These are phyloP conservation scores for Hyles vespertilio DNA, from an alignment of 1,140 invertebrate genomes.

Conservation along the genomic window DNA sequence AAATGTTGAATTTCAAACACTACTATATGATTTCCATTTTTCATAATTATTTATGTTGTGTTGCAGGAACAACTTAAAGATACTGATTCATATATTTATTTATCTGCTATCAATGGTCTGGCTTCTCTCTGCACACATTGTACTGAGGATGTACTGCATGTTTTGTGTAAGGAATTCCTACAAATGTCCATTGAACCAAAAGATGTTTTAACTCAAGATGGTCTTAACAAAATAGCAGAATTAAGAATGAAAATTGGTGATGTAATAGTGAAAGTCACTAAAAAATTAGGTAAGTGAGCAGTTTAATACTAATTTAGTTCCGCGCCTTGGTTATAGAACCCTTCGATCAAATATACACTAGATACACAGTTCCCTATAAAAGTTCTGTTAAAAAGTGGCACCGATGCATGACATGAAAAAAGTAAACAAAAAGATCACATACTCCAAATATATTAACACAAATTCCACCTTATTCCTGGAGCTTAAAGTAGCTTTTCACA, in stretches of 20 bases:
- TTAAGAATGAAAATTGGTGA: constrained; percentile 89
- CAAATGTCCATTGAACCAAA: constrained; percentile 66
- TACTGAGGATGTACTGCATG: constrained; percentile 82
- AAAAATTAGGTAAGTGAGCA: constrained; percentile 79
- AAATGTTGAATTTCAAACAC: no score
- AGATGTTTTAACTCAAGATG: constrained; percentile 45
- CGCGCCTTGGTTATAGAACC: no score
- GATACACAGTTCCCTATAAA: no score
- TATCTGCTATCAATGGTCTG: constrained; percentile 86
- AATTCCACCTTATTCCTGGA: no score
- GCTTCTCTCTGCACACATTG: constrained; percentile 79
- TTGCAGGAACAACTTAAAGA: constrained; percentile 85
- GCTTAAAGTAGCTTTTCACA: no score
- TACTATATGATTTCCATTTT: background rate
- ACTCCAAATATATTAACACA: no score
- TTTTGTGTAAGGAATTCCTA: constrained; percentile 81
- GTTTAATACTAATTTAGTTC: no score
- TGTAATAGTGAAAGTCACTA: constrained; percentile 84
- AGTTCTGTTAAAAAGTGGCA: no score
- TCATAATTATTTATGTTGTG: constrained; percentile 7
- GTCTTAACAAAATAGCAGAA: constrained; percentile 75
- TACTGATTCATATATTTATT: constrained; percentile 89
- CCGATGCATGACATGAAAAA: no score
- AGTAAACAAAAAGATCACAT: no score
- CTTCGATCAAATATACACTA: no score